These are phyloP conservation scores for Microhierax caerulescens DNA, from an alignment of 2,797 vertebrate genomes.

Conservation along the genomic window DNA sequence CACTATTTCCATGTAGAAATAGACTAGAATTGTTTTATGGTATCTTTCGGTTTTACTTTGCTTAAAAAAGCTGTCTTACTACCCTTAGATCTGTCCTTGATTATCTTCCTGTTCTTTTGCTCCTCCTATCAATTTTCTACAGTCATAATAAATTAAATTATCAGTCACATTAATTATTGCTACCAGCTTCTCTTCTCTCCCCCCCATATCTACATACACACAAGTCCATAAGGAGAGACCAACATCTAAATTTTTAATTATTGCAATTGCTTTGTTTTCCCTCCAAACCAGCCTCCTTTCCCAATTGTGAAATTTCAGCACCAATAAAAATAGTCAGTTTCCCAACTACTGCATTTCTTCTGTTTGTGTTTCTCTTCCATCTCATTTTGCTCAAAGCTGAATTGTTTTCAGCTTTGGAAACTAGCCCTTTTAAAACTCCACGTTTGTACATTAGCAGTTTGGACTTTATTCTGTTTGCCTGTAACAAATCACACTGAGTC, in stretches of 20 bases:
- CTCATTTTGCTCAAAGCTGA: constrained; percentile 5
- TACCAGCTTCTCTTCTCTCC: not conserved
- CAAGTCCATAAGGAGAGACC: not conserved
- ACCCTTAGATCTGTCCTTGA: not conserved
- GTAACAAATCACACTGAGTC: constrained; percentile 38
- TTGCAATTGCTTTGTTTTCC: not conserved
- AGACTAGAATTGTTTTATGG: not conserved
- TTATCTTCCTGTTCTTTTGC: not conserved
- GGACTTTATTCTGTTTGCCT: constrained; percentile 70
- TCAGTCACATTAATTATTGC: not conserved
- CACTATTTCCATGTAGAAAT: not conserved
- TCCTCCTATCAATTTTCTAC: not conserved
- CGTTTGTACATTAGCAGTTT: constrained; percentile 17
- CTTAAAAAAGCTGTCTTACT: not conserved
- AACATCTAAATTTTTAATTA: not conserved
- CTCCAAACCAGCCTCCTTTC: not conserved
- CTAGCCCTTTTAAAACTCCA: constrained; percentile 23
- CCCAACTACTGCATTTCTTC: not conserved
- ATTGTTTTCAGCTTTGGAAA: constrained; percentile 7
- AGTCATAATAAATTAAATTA: not conserved
- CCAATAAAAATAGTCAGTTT: not conserved
- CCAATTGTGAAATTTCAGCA: not conserved
- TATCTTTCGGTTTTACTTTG: not conserved
- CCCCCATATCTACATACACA: not conserved
- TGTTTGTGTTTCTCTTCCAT: not conserved